Base-by-base conservation (phyloP, 2,113 vertebrate species). In the Ranitomeya imitator region DNA sequence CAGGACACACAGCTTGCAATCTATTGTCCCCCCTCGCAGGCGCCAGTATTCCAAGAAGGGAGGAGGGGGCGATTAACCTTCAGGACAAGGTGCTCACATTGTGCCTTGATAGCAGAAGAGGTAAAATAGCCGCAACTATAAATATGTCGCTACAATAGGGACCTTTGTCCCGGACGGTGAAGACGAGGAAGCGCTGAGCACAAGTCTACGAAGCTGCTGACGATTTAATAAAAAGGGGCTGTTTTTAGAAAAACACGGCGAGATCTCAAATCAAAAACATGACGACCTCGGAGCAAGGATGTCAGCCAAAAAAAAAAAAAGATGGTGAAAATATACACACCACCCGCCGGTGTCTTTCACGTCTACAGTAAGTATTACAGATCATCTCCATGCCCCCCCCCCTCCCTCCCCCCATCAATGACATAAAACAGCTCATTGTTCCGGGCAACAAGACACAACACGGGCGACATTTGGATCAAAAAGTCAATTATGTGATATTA, bases 401-500 rank as follows among this genome's bases (percentile, higher is more conserved):
- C 2, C 51, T n/a, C n/a, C n/a, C n/a, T n/a, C n/a, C n/a, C n/a
- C n/a, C n/a, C n/a, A 21, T 9, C 23, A 11, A 26, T 11, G 11
- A 69, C 81, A 69, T 83, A 37, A 67, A 81, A 81, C 26, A 12
- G 31, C 45, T 21, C 10, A 69, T 26, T 63, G 79, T 82, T 80
- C 73, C n/a, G 16, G 23, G 82, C 54, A 65, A 84, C 65, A 71
- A 69, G 65, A 71, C 45, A n/a, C 7, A 55, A 55, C 82, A 69
- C 11, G 15, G 79, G 4, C 2, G 31, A 61, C 16, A 7, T 14
- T 16, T 6, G 51, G 61, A 83, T 83, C 61, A 67, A 45, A 26
- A 83, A 67, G 81, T 45, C 81, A 83, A 83, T 83, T 83, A 83
- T 67, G 81, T 67, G 37, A 69, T 67, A 54, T 65, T 9, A 69